Base-by-base conservation (phyloP, 2,797 vertebrate species). In the Coracias cyanogaster region DNA sequence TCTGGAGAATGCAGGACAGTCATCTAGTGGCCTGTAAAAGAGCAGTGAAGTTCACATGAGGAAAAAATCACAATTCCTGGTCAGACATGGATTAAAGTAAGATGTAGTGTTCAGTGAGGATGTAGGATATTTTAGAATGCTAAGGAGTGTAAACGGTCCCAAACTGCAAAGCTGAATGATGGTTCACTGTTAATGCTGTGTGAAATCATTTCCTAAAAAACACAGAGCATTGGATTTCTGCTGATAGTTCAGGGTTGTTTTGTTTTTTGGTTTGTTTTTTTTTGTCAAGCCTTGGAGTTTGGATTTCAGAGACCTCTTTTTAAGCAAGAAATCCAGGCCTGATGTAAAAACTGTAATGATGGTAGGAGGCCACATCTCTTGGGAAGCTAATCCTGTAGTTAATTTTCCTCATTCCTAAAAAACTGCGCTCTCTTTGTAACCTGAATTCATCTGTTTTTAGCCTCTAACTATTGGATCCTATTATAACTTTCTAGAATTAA, bases 321-420 rank as follows among this genome's bases (percentile, higher is more conserved):
- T 57, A 57, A 72, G 41, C n/a, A 55, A 66, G 55, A 52, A 78
- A 28, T 39, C 10, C 22, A 57, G 49, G 31, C 25, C 54, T 77
- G 43, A 43, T 84, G 11, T 89, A 82, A 71, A 70, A 89, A 61
- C 52, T 3, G 1, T 18, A 45, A 52, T 15, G 20, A 51, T 67
- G n/a, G 24, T 39, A 78, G 54, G 46, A 87, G 78, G 80, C 28
- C 41, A 24, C 46, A 51, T 91, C 49, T 70, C 33, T 69, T 71
- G 48, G 35, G 89, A 81, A 74, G 20, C 45, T 67, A 79, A 89
- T 83, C 61, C 69, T 91, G 71, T 70, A 49, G 71, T 92, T 96
- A 87, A 74, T 78, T 85, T 85, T 95, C 17, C 26, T 92, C 29
- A 39, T 82, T 85, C 33, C 78, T 77, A 39, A 92, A 93, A 67